Evolutionary conservation across 2,888 invertebrate genomes (phyloP), one percentile per base, ranked within the genome.

Genomic region (Camptogramma bilineatum): DNA sequence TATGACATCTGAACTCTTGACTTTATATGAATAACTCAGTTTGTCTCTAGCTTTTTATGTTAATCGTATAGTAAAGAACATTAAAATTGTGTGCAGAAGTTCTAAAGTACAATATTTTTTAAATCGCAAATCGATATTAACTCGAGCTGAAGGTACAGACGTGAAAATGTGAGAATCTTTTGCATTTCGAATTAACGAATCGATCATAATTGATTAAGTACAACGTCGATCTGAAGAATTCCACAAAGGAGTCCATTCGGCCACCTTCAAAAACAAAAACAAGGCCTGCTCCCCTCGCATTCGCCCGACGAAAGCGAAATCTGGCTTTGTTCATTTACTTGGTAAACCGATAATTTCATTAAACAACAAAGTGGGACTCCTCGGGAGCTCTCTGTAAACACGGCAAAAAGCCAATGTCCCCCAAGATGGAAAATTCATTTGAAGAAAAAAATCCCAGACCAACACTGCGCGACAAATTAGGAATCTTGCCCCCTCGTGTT

Each of bases 281-380:
- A 88, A 73, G 70, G 68, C 77, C 74, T 75, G 79, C 84, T 77
- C 82, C 85, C 85, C 84, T 73, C 73, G 83, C 84, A 88, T 91
- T 90, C 87, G 89, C 76, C 81, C 79, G 78, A 82, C 80, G 85
- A 86, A 86, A 86, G 86, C 86, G 86, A 90, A 91, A 93, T 91
- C 91, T 90, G 88, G 91, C 93, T 92, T 93, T 93, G 92, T 93
- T 92, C 92, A 92, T 92, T 92, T 92, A 87, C 88, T 91, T 86
- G 89, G 91, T 91, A 93, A 93, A 93, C 93, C 93, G 93, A 92
- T 93, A 93, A 93, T 92, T 93, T 92, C 90, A 92, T 93, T 93
- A 93, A 91, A 91, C 92, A 92, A 92, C 91, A 91, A 92, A 92
- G 91, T 91, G 90, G 90, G 87, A 87, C 87, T 87, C 85, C 82